These are phyloP conservation scores for Koerneria pararmatus DNA, from an alignment of 2,888 invertebrate genomes.

Conservation along the genomic window DNA sequence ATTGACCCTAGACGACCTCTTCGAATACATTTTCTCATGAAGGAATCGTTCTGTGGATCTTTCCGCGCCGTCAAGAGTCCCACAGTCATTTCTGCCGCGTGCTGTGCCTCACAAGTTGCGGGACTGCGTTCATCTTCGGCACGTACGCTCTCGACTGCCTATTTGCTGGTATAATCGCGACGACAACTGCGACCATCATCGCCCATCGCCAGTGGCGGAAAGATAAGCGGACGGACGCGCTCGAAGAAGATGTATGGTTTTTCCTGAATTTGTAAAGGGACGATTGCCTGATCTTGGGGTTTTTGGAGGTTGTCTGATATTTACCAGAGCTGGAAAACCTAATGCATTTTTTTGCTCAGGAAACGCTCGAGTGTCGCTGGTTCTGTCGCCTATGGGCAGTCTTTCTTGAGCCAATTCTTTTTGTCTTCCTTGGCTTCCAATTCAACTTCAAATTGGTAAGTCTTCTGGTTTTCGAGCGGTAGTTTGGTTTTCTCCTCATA, in stretches of 20 bases:
- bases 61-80: conserved; percentile 20
- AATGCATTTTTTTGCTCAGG: neutral
- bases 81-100: conserved; percentile 13
- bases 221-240: conserved; percentile 9
- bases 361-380: conserved; percentile 21
- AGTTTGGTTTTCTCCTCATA: too few species aligned
- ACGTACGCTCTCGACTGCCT: conserved; percentile 5
- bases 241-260: conserved; percentile 19
- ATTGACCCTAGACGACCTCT: too few species aligned
- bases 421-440: conserved; percentile 19
- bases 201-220: conserved; percentile 20
- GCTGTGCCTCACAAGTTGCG: neutral
- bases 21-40: too few species aligned
- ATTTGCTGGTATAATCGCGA: conserved; percentile 22
- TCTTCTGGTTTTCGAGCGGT: too few species aligned
- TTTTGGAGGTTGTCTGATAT: neutral
- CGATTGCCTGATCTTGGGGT: neutral
- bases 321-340: neutral
- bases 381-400: conserved; percentile 19
- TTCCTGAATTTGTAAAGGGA: neutral
- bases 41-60: conserved; percentile 18
- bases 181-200: conserved; percentile 11
- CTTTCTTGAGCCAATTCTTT: conserved; percentile 18
- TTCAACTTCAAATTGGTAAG: too few species aligned
- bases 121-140: conserved; percentile 18